Evolutionary conservation across 2,888 invertebrate species (phyloP).

Genomic region (Agonum fuliginosum): DNA sequence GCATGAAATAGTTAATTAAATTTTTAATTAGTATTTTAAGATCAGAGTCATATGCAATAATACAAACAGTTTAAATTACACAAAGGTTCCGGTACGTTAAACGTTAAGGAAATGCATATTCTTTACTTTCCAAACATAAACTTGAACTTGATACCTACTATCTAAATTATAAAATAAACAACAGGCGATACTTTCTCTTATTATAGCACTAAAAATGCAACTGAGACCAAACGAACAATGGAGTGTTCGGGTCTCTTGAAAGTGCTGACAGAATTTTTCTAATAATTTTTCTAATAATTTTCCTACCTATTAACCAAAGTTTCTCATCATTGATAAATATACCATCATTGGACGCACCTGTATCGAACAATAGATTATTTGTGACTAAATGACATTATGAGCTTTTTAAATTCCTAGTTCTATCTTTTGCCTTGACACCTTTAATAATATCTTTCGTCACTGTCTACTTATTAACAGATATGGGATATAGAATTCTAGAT

Average conservation of each 20-base stretch:
- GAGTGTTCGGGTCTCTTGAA: constrained; percentile 20
- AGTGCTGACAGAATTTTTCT: constrained; percentile 33
- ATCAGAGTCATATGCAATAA: background rate
- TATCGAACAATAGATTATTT: constrained; percentile 22
- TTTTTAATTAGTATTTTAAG: background rate
- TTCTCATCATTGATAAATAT: constrained; percentile 16
- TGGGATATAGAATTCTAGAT: background rate
- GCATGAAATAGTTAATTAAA: background rate
- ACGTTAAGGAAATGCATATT: constrained; percentile 26
- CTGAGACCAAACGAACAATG: constrained; percentile 8
- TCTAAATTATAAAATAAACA: constrained; percentile 43
- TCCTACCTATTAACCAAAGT: background rate
- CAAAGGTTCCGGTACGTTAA: background rate
- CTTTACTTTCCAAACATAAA: constrained; percentile 43
- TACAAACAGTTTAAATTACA: background rate
- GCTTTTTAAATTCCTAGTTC: background rate
- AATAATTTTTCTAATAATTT: constrained; percentile 28
- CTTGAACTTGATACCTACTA: constrained; percentile 44
- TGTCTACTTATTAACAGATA: constrained; percentile 26
- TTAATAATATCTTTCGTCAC: constrained; percentile 36
- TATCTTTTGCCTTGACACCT: constrained; percentile 24
- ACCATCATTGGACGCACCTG: constrained; percentile 23
- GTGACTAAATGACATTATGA: constrained; percentile 22
- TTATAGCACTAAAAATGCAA: constrained; percentile 40
- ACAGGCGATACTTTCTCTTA: constrained; percentile 31